Base-by-base conservation (phyloP, 2,797 vertebrate genomes). In the Fundulus diaphanus region DNA sequence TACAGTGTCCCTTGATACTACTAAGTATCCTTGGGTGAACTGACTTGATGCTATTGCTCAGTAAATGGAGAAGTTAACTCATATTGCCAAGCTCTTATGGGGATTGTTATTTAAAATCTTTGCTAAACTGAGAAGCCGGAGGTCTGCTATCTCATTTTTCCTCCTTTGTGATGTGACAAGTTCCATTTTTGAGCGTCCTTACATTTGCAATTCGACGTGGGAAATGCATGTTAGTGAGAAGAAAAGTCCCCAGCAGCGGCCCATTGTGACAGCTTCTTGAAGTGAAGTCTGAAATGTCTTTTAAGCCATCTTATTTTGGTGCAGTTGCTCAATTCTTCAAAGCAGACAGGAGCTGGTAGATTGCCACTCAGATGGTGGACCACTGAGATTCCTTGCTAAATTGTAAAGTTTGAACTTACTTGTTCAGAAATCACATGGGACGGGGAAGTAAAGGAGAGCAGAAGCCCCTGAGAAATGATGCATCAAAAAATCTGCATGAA, bases 51-150 rank as follows among this genome's bases (percentile, higher is more conserved):
- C 88, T 89, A 91, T 93, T 92, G 89, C 91, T 90, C 80, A 49
- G 66, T 79, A 84, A 93, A 92, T 87, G 82, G 74, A 79, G 84
- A 90, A 88, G 89, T 90, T 91, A 93, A 87, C 81, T 80, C 84
- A 89, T 89, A 82, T 83, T 48, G 76, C 73, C 77, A 37, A 74
- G 80, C 67, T 81, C 87, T 87, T 78, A 82, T 89, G 91, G 90
- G 90, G 91, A 89, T 89, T 90, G 87, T 88, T 88, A 87, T 88
- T 89, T 93, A 82, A 93, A 93, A 94, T 91, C 88, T 87, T 85
- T 84, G 86, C 90, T 94, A 94, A 95, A 92, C 82, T 86, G 89
- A 82, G 75, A 78, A 80, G 76, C 80, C 90, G 91, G 92, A 90
- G 90, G 88, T 87, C 68, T 72, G 63, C 86, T 90, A 87, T 94